A percentile compares a stretch with the other conserved stretches of the same genome.
These are phyloP conservation scores for Ferdinandea cuprea DNA, from an alignment of 2,888 invertebrate species.

Conservation along the genomic window DNA sequence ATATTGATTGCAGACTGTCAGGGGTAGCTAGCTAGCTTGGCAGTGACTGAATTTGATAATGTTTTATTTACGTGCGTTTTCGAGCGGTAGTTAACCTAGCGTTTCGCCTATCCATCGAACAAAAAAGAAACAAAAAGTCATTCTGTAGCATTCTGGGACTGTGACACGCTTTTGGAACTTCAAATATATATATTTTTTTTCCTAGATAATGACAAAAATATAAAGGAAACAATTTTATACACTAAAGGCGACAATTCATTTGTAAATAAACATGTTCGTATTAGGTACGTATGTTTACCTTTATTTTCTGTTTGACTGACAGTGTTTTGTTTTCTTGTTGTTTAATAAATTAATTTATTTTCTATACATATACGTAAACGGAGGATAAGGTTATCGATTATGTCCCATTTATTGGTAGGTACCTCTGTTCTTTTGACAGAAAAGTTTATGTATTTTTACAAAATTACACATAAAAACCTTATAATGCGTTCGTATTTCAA, in stretches of 20 bases:
- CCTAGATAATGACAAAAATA: conserved; percentile 55
- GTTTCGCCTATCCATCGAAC: conserved; percentile 12
- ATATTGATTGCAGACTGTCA: conserved; percentile 68
- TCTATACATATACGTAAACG: background rate
- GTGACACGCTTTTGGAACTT: conserved; percentile 65
- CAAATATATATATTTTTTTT: conserved; percentile 53
- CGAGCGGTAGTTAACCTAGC: conserved; percentile 71
- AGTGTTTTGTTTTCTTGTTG: conserved; percentile 36
- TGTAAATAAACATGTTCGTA: conserved; percentile 70
- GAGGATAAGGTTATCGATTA: conserved; percentile 42
- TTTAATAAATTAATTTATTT: conserved; percentile 42
- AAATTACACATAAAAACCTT: conserved; percentile 21
- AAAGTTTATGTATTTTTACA: background rate
- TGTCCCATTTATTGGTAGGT: background rate
- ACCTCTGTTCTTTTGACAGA: background rate
- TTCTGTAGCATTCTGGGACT: conserved; percentile 44
- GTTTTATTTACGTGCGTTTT: conserved; percentile 72
- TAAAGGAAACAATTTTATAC: conserved; percentile 37
- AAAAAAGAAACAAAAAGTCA: conserved; percentile 68
- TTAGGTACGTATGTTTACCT: too few species aligned
- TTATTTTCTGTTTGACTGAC: conserved; percentile 55
- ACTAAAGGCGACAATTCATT: conserved; percentile 69
- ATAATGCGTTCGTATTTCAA: background rate
- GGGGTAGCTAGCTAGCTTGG: conserved; percentile 34
- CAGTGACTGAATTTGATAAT: conserved; percentile 68